phyloP scores from a whole-genome alignment of 2,113 vertebrate genomes.

The Neolamprologus kungweensis region DNA sequence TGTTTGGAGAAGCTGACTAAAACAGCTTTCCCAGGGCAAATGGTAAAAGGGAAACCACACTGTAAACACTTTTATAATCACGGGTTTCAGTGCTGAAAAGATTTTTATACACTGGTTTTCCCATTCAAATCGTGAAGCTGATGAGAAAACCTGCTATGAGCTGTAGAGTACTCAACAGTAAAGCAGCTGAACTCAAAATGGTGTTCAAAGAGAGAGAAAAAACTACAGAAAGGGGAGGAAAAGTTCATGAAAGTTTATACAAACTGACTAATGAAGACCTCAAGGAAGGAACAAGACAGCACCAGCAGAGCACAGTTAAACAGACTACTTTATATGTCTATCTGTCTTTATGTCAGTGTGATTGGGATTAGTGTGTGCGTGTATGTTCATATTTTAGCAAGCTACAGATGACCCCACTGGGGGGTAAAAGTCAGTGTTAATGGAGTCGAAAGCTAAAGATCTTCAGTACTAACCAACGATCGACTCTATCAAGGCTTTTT shows the following conservation, averaged over 20 bases:
- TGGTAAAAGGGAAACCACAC: slow-evolving; percentile 10
- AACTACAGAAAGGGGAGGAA: neutral
- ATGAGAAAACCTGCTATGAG: neutral
- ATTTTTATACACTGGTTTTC: slow-evolving; percentile 39
- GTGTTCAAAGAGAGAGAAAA: neutral
- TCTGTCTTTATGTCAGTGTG: neutral
- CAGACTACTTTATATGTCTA: neutral
- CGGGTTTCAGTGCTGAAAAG: neutral
- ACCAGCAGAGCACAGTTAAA: slow-evolving; percentile 45
- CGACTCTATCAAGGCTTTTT: neutral
- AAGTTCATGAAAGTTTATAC: slow-evolving; percentile 1
- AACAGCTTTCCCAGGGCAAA: neutral
- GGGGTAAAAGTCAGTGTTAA: neutral
- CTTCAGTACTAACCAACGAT: neutral
- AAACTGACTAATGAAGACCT: slow-evolving; percentile 35
- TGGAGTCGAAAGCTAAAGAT: neutral
- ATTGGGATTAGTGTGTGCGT: neutral
- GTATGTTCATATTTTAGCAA: neutral
- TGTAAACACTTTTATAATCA: slow-evolving; percentile 31
- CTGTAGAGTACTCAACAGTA: neutral
- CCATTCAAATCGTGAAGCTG: neutral
- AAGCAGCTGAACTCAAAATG: neutral
- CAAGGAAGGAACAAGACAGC: slow-evolving; percentile 41
- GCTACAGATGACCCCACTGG: neutral
- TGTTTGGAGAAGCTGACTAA: neutral